Percentiles rank a stretch among this genome's conserved stretches.
phyloP scores from a whole-genome alignment of 92 coral and sea anemone genomes.

The Parazoanthus atlanticus region DNA sequence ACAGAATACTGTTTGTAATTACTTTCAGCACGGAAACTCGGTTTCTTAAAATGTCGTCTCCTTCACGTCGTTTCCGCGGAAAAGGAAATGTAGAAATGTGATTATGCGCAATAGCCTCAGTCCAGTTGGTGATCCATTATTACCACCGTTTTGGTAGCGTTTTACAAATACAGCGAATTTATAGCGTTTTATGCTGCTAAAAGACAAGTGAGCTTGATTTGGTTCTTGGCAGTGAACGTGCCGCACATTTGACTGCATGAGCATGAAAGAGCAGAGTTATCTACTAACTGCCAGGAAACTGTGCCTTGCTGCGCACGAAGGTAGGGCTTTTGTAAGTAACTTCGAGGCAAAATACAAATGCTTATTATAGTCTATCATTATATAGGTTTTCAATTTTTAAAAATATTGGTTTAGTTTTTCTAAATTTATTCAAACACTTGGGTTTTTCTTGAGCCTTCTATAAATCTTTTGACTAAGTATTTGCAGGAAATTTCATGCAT shows the following conservation, averaged over 20 bases:
- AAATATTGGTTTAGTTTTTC: no score
- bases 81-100: constrained; percentile 1
- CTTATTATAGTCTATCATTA: no score
- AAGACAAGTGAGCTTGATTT: background rate
- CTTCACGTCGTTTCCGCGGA: constrained; percentile 15
- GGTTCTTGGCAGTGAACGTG: background rate
- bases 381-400: no score
- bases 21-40: constrained; percentile 32
- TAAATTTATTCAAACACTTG: background rate
- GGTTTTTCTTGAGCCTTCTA: background rate
- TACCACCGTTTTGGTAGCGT: background rate
- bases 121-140: no score
- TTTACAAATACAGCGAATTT: background rate
- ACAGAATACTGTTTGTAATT: constrained; percentile 19
- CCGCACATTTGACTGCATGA: no score
- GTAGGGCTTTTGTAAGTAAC: background rate
- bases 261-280: background rate
- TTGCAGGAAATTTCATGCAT: no score
- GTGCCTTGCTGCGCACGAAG: background rate
- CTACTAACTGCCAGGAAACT: background rate
- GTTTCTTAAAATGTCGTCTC: constrained; percentile 10
- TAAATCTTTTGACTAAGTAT: no score
- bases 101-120: background rate
- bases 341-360: background rate
- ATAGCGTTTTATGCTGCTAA: background rate